Percentiles rank a stretch among this genome's conserved stretches.
These are phyloP conservation scores for Petrocephalus schoutedeni DNA, from an alignment of 2,797 vertebrate species.

Conservation along the genomic window DNA sequence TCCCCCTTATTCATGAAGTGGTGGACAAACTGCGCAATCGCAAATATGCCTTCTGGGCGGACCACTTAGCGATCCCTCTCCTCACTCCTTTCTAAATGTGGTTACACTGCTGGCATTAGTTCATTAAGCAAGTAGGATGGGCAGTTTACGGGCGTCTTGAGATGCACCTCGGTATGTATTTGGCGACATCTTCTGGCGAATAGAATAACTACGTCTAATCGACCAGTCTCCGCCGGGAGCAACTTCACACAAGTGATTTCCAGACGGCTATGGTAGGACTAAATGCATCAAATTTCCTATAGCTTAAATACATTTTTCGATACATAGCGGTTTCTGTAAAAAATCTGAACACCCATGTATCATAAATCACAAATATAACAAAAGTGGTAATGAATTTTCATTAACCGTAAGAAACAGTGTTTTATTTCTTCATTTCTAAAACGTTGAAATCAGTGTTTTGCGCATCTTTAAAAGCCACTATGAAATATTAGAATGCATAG, in stretches of 20 bases:
- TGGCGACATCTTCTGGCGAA: not conserved
- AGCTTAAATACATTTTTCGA: not conserved
- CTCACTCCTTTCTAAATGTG: not conserved
- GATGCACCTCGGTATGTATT: not conserved
- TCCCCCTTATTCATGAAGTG: constrained; percentile 4
- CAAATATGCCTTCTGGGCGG: not conserved
- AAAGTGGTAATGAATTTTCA: not conserved
- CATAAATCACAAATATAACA: not conserved
- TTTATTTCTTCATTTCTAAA: constrained; percentile 15
- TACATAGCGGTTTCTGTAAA: not conserved
- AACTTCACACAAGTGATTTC: not conserved
- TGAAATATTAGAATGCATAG: not conserved
- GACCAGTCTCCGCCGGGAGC: not conserved
- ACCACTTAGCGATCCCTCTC: not conserved
- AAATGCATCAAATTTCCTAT: not conserved
- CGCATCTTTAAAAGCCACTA: not conserved
- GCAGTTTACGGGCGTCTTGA: not conserved
- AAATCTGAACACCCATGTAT: not conserved
- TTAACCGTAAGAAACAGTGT: not conserved
- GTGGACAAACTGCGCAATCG: not conserved
- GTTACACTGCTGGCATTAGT: not conserved
- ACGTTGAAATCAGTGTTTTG: not conserved
- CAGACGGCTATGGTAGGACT: not conserved
- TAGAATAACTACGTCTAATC: not conserved
- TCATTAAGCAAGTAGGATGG: not conserved